Conservation (phyloP, 1,140 invertebrate genomes). For the Drosophila nasuta region DNA sequence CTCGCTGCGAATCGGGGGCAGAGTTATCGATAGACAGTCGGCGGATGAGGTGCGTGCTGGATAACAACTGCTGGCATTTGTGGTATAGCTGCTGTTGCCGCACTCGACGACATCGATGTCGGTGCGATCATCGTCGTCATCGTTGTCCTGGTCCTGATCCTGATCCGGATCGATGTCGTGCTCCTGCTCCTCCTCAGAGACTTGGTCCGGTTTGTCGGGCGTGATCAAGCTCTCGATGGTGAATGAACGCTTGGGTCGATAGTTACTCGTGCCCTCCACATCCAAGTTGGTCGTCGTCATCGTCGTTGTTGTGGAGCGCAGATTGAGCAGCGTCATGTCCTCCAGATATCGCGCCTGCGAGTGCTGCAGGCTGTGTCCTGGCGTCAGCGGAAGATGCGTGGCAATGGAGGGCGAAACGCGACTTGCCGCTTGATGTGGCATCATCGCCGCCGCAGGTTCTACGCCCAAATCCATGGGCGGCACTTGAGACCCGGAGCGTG, state of each 20-base stretch:
- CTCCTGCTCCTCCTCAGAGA: constrained; percentile 58
- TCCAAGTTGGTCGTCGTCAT: constrained; percentile 37
- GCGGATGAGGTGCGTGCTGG: constrained; percentile 47
- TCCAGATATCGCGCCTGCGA: background rate
- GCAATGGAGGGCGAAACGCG: constrained; percentile 38
- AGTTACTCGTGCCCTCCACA: constrained; percentile 50
- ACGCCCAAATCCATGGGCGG: constrained; percentile 50
- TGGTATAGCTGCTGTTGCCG: constrained; percentile 31
- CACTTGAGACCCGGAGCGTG: constrained; percentile 59
- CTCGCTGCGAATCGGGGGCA: constrained; percentile 42
- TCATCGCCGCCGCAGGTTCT: constrained; percentile 22
- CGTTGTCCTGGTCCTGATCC: constrained; percentile 51
- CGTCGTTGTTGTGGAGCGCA: constrained; percentile 49
- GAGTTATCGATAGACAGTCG: constrained; percentile 50
- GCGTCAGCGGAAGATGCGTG: constrained; percentile 13
- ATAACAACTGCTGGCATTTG: constrained; percentile 22
- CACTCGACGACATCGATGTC: constrained; percentile 74
- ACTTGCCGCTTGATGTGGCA: constrained; percentile 26
- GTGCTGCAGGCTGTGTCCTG: constrained; percentile 26
- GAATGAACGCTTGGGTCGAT: constrained; percentile 87
- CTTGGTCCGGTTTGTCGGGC: constrained; percentile 85
- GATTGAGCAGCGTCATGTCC: constrained; percentile 85
- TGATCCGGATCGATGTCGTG: constrained; percentile 44
- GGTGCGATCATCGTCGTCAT: constrained; percentile 61
- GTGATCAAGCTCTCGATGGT: constrained; percentile 96